Evolutionary conservation across 2,797 vertebrate species (phyloP).

Genomic region (Arnoldichthys spilopterus): DNA sequence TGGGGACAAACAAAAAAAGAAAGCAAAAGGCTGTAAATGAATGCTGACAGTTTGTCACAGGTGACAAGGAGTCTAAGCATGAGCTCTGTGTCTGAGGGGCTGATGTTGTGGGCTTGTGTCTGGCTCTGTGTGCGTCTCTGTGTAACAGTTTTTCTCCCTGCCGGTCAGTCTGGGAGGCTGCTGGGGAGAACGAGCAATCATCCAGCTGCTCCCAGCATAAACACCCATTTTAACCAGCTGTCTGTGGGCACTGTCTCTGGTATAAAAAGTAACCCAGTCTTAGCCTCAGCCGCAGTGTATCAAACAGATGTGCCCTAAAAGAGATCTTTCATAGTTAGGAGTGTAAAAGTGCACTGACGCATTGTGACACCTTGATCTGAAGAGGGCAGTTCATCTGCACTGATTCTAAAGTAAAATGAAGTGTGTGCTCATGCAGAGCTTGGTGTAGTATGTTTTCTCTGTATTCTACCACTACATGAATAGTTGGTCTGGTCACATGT

Average conservation of each 20-base stretch:
- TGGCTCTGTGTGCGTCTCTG: neutral
- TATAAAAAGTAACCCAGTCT: constrained; percentile 1
- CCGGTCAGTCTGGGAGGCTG: constrained; percentile 27
- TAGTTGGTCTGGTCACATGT: neutral
- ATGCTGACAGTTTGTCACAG: constrained; percentile 47
- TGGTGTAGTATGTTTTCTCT: neutral
- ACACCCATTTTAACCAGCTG: neutral
- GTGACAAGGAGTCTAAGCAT: constrained; percentile 23
- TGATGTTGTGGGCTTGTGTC: neutral
- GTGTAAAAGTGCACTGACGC: neutral
- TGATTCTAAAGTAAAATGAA: neutral
- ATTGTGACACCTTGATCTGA: neutral
- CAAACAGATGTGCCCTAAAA: neutral
- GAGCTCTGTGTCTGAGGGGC: constrained; percentile 34
- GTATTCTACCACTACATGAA: neutral
- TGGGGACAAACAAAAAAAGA: constrained; percentile 26
- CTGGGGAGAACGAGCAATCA: constrained; percentile 23
- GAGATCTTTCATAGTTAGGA: neutral
- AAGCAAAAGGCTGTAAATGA: constrained; percentile 30
- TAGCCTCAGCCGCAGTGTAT: neutral
- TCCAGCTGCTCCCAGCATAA: constrained; percentile 35
- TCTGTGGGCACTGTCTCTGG: neutral
- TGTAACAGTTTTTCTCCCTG: constrained; percentile 14
- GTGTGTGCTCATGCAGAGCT: neutral
- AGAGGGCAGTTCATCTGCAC: neutral